Conservation (phyloP, 2,113 vertebrate genomes). For the Cichladusa arquata region DNA sequence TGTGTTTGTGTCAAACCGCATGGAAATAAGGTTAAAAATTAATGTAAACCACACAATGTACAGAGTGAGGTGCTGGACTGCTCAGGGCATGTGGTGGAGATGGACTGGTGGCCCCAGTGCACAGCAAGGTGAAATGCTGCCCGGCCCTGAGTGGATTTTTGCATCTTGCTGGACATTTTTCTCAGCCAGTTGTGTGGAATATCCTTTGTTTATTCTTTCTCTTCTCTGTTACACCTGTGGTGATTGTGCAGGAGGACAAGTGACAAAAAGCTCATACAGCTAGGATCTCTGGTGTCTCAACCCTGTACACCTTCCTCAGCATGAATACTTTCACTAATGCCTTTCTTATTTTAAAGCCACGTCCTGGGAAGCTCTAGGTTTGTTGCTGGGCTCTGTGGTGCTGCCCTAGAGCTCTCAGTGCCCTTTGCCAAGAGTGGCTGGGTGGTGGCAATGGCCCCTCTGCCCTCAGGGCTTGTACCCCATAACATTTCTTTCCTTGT, state of each 20-base stretch:
- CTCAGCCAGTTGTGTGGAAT: background rate
- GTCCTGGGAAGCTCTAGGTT: background rate
- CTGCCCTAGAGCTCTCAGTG: background rate
- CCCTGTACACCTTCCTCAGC: background rate
- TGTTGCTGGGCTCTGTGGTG: background rate
- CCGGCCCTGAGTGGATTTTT: background rate
- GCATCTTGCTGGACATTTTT: background rate
- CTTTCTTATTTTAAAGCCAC: background rate
- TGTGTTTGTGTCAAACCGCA: slow-evolving; percentile 59
- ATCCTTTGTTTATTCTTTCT: background rate
- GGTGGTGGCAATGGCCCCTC: background rate
- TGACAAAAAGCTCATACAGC: background rate
- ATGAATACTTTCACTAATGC: background rate
- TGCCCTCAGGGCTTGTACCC: background rate
- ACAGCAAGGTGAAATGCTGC: fast-evolving
- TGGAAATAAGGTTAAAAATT: background rate
- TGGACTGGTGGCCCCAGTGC: background rate
- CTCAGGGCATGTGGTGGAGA: fast-evolving
- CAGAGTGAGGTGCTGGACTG: background rate
- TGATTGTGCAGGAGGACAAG: background rate
- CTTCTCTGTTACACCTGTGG: background rate
- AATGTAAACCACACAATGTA: fast-evolving
- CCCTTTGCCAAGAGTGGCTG: background rate
- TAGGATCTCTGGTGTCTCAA: background rate
- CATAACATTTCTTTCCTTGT: background rate